A percentile compares a stretch with the other conserved stretches of the same genome.
These are phyloP conservation scores for Mythimna lalbum DNA, from an alignment of 2,888 invertebrate genomes.

Conservation along the genomic window DNA sequence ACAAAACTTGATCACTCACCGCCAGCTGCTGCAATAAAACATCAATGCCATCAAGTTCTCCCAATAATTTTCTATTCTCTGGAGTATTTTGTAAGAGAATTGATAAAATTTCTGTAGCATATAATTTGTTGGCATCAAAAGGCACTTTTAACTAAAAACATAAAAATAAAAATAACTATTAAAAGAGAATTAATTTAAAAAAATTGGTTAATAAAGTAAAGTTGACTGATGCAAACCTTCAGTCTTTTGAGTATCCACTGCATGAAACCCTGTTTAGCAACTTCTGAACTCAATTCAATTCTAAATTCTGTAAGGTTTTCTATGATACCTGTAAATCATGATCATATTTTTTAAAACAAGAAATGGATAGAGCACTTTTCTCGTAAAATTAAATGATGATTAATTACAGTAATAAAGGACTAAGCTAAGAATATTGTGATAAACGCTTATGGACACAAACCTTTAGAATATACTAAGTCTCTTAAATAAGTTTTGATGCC, in stretches of 20 bases:
- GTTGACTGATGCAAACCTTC: slow-evolving; percentile 86
- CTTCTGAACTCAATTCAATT: slow-evolving; percentile 95
- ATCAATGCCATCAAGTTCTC: slow-evolving; percentile 99
- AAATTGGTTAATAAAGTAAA: neutral
- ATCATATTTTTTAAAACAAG: neutral
- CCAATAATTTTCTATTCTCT: slow-evolving; percentile 94
- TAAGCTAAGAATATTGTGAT: too few species aligned
- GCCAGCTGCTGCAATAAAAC: slow-evolving; percentile 98
- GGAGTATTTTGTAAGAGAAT: slow-evolving; percentile 98
- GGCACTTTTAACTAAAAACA: slow-evolving; percentile 93
- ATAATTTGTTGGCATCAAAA: slow-evolving; percentile 98
- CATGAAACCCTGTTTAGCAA: slow-evolving; percentile 97
- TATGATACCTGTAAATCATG: slow-evolving; percentile 93
- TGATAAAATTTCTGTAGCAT: slow-evolving; percentile 98
- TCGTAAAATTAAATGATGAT: neutral
- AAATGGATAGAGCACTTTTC: neutral
- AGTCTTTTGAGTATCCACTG: slow-evolving; percentile 98
- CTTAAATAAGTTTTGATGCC: too few species aligned
- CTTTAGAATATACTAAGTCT: too few species aligned
- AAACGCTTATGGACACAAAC: too few species aligned
- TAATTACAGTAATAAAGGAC: neutral
- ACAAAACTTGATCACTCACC: slow-evolving; percentile 82
- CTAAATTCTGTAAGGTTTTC: slow-evolving; percentile 98
- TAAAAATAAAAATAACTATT: neutral
- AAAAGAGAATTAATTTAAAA: neutral